Evolutionary conservation across 2,113 vertebrate species (phyloP).

Genomic region (Acanthochromis polyacanthus): DNA sequence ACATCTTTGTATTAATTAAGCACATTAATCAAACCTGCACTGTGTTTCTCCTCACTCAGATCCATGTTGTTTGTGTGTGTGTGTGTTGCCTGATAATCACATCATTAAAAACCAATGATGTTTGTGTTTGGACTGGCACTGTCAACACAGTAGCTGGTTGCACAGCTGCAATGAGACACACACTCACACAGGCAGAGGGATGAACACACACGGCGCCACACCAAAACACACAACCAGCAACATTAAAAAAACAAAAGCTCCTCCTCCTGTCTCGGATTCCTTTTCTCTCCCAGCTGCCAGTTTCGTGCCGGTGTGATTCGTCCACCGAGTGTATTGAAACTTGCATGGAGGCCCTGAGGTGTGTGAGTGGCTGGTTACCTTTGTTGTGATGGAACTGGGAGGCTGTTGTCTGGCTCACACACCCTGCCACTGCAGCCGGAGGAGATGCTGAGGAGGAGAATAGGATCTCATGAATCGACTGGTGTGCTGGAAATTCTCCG

Average conservation of each 20-base stretch:
- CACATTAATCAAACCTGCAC: conserved; percentile 42
- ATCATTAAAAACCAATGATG: conserved; percentile 78
- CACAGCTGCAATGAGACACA: conserved; percentile 69
- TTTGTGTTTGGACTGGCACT: conserved; percentile 74
- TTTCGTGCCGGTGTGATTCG: conserved; percentile 41
- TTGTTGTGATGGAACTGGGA: conserved; percentile 65
- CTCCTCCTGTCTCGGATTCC: conserved; percentile 51
- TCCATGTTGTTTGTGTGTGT: conserved; percentile 15
- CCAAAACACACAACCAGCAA: conserved; percentile 65
- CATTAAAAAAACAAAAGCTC: conserved; percentile 46
- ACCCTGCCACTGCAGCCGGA: conserved; percentile 45
- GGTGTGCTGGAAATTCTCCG: conserved; percentile 58
- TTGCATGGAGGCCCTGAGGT: conserved; percentile 63
- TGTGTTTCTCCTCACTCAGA: conserved; percentile 24
- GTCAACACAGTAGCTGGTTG: conserved; percentile 67
- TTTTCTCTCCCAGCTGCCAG: conserved; percentile 41
- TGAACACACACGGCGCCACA: conserved; percentile 49
- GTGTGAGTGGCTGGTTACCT: conserved; percentile 59
- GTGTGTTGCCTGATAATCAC: conserved; percentile 62
- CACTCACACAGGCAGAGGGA: conserved; percentile 42
- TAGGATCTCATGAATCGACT: conserved; percentile 54
- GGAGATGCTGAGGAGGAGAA: conserved; percentile 61
- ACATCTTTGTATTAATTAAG: conserved; percentile 57
- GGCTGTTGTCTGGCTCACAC: conserved; percentile 57
- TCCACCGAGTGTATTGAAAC: conserved; percentile 50